Evolutionary conservation across 2,888 invertebrate genomes (phyloP).

Genomic region (Ceramica pisi): DNA sequence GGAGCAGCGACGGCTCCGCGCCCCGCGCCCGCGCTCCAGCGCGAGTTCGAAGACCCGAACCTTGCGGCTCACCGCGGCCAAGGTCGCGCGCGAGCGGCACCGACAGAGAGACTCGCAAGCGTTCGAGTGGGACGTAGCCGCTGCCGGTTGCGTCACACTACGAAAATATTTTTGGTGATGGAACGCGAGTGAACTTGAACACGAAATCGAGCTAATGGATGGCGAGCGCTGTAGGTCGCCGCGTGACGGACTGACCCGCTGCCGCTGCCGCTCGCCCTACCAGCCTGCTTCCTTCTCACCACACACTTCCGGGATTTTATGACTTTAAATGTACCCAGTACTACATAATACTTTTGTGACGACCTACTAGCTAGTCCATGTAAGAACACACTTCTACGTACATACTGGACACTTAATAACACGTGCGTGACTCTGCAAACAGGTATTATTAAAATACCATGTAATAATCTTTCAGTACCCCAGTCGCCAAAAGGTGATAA

Average conservation of each 20-base stretch:
- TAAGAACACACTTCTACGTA: not conserved
- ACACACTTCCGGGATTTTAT: slow-evolving; percentile 76
- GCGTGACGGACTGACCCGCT: slow-evolving; percentile 87
- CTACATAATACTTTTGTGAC: not conserved
- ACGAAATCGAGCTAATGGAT: slow-evolving; percentile 89
- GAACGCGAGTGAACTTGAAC: slow-evolving; percentile 90
- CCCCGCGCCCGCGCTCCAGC: slow-evolving; percentile 81
- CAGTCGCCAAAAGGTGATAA: slow-evolving; percentile 36
- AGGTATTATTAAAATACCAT: slow-evolving; percentile 6
- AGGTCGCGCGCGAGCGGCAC: slow-evolving; percentile 91
- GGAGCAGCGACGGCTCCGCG: slow-evolving; percentile 84
- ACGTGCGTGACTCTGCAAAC: slow-evolving; percentile 4
- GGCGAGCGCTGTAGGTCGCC: slow-evolving; percentile 85
- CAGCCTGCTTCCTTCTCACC: slow-evolving; percentile 77
- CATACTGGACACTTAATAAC: not conserved
- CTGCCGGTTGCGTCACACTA: slow-evolving; percentile 89
- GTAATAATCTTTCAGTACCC: slow-evolving; percentile 4
- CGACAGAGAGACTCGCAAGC: slow-evolving; percentile 81
- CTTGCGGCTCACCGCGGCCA: slow-evolving; percentile 97
- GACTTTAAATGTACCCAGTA: slow-evolving; percentile 10
- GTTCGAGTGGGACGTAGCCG: slow-evolving; percentile 85
- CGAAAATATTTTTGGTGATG: slow-evolving; percentile 91
- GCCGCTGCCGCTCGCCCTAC: slow-evolving; percentile 76
- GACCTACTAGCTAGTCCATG: slow-evolving; percentile 23
- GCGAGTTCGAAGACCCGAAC: slow-evolving; percentile 95